Base-by-base conservation (phyloP, 2,797 vertebrate genomes). In the Ceryle rudis region DNA sequence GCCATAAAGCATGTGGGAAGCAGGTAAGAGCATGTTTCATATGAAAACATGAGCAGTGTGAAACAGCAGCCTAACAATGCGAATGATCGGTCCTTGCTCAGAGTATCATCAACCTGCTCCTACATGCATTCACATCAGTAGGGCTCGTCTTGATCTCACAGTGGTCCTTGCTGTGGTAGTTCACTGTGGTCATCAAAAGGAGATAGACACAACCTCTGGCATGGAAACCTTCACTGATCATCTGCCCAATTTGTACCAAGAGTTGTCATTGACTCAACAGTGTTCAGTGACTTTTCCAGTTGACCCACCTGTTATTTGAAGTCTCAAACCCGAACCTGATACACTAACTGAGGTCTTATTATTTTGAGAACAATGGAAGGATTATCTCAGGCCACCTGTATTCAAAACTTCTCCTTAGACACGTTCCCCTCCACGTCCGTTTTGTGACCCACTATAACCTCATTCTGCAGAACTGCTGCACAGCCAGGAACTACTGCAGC, bases 41-140 rank as follows among this genome's bases (percentile, higher is more conserved):
- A 54, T 6, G 23, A 55, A 75, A 79, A 69, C 0, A 3, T 4
- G 6, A 88, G n/a, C 29, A 61, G 28, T 12, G 69, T 6, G 14
- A 72, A 61, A 31, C 26, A 70, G 47, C 21, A 23, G 5, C 13
- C 17, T 39, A 64, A 17, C 9, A 22, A 6, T 2, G 12, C 10
- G 26, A 54, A 49, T 0, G 0, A 64, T 33, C 35, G 75, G 31
- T 39, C 51, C 66, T 47, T 66, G 69, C 47, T 13, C 17, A 55
- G 72, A 86, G 25, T 22, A 26, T 20, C 54, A n/a, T 15, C 29
- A 25, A 13, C 5, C n/a, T 46, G 25, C 21, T 42, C 11, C 9
- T 4, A 14, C 21, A 7, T 0, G 2, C 5, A 2, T 6, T 26
- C 26, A 12, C 9, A 23, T 11, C 44, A 26, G 19, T 0, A 37